Evolutionary conservation across 2,888 invertebrate genomes (phyloP).

Genomic region (Drosophila atripex): DNA sequence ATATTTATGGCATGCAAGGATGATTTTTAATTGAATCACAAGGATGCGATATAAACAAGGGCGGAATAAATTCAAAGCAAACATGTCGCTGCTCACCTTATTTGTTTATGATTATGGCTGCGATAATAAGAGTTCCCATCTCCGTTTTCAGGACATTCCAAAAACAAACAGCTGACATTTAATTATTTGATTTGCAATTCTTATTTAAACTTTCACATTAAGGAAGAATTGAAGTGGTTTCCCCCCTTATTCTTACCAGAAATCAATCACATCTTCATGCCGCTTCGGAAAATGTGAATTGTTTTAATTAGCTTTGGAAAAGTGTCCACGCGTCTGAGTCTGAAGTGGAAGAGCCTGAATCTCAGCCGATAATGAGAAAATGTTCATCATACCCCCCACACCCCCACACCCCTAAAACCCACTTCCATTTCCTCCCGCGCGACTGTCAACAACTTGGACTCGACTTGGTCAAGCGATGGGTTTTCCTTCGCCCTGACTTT

Average conservation of each 20-base stretch:
- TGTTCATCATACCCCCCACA: constrained; percentile 2
- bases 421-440: too few relatives aligned
- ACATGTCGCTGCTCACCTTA: constrained; percentile 13
- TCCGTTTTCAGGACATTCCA: too few relatives aligned
- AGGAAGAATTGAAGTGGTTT: not conserved
- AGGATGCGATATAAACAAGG: constrained; percentile 11
- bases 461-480: constrained; percentile 22
- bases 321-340: constrained; percentile 37
- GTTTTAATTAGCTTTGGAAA: constrained; percentile 42
- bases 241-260: not conserved
- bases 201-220: too few relatives aligned
- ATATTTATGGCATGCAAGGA: constrained; percentile 35
- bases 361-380: constrained; percentile 33
- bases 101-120: constrained; percentile 34
- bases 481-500: constrained; percentile 26
- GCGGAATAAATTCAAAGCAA: constrained; percentile 18
- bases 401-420: too few relatives aligned
- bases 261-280: constrained; percentile 30
- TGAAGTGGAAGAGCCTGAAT: constrained; percentile 35
- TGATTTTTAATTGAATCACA: constrained; percentile 44
- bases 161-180: not conserved
- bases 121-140: not conserved
- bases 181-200: not conserved
- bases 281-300: constrained; percentile 5
- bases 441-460: constrained; percentile 38